Percentiles rank a stretch among this genome's conserved stretches.
phyloP scores from a whole-genome alignment of 1,140 invertebrate genomes.

The Latrodectus geometricus region DNA sequence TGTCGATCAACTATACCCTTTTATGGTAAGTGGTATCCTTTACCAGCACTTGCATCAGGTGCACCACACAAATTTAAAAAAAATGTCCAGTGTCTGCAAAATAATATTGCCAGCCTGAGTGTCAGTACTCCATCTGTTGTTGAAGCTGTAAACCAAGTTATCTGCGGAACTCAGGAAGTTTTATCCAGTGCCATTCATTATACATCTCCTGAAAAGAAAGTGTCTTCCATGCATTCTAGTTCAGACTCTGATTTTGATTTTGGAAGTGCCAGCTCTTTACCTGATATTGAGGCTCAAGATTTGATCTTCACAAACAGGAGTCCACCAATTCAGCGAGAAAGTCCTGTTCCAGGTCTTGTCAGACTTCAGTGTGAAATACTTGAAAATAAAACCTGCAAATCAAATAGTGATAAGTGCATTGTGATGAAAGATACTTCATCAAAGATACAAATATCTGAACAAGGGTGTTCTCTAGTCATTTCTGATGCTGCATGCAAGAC shows the following conservation, averaged over 20 bases:
- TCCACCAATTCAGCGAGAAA: slow-evolving; percentile 46
- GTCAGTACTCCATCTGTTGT: slow-evolving; percentile 62
- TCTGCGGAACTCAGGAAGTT: slow-evolving; percentile 61
- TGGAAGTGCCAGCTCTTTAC: slow-evolving; percentile 43
- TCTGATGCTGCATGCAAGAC: slow-evolving; percentile 58
- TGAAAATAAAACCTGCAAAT: slow-evolving; percentile 70
- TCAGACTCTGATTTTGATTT: slow-evolving; percentile 63
- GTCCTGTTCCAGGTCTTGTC: slow-evolving; percentile 70
- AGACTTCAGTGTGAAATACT: slow-evolving; percentile 75
- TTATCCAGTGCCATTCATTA: slow-evolving; percentile 62
- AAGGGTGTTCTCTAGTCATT: slow-evolving; percentile 49
- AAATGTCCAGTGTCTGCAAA: slow-evolving; percentile 31
- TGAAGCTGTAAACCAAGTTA: slow-evolving; percentile 58
- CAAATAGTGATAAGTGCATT: slow-evolving; percentile 42
- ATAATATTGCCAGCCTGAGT: slow-evolving; percentile 49
- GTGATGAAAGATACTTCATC: slow-evolving; percentile 44
- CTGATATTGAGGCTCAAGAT: slow-evolving; percentile 31
- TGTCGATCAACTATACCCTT: slow-evolving; percentile 59
- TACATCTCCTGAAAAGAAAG: slow-evolving; percentile 15
- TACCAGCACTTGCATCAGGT: slow-evolving; percentile 40
- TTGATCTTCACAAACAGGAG: slow-evolving; percentile 24
- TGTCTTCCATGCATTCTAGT: slow-evolving; percentile 55
- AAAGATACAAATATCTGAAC: slow-evolving; percentile 32
- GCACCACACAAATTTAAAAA: slow-evolving; percentile 43
- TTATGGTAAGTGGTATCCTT: slow-evolving; percentile 46